phyloP scores from a whole-genome alignment of 2,888 invertebrate genomes.

The Druceiella hillmani region DNA sequence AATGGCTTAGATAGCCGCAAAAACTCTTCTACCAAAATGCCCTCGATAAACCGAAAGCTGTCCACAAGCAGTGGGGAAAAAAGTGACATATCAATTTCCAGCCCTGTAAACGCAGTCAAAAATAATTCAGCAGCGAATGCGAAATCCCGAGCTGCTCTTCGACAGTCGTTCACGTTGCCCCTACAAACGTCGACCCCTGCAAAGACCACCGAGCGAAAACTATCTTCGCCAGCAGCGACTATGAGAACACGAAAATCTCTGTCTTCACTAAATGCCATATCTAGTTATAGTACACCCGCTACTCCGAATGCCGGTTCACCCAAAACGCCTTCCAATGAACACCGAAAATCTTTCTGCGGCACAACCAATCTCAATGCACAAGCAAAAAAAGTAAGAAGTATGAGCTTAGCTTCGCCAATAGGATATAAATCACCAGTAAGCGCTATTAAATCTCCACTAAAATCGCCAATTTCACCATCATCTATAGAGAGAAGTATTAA shows the following conservation, averaged over 20 bases:
- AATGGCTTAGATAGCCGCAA: no score
- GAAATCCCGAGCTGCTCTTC: no score
- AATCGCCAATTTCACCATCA: constrained; percentile 1
- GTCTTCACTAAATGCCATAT: constrained; percentile 27
- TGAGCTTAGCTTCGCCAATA: constrained; percentile 33
- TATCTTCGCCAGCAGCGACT: background rate
- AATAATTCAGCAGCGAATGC: no score
- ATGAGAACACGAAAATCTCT: background rate
- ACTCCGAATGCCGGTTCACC: constrained; percentile 33
- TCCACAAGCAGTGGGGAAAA: no score
- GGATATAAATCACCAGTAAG: background rate
- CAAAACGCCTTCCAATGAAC: constrained; percentile 34
- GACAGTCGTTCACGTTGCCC: constrained; percentile 35
- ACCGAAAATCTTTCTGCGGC: constrained; percentile 34
- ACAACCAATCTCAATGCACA: constrained; percentile 26
- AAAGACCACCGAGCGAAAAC: background rate
- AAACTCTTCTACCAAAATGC: no score
- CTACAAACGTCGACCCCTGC: constrained; percentile 19
- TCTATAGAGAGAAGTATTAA: constrained; percentile 47
- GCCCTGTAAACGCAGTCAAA: no score
- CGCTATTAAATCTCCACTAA: background rate
- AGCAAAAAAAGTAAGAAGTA: constrained; percentile 44
- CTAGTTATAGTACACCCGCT: constrained; percentile 37
- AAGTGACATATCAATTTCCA: no score
- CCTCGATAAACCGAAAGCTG: no score